Evolutionary conservation across 2,797 vertebrate genomes (phyloP).

Genomic region (Paramormyrops hopkinsi): DNA sequence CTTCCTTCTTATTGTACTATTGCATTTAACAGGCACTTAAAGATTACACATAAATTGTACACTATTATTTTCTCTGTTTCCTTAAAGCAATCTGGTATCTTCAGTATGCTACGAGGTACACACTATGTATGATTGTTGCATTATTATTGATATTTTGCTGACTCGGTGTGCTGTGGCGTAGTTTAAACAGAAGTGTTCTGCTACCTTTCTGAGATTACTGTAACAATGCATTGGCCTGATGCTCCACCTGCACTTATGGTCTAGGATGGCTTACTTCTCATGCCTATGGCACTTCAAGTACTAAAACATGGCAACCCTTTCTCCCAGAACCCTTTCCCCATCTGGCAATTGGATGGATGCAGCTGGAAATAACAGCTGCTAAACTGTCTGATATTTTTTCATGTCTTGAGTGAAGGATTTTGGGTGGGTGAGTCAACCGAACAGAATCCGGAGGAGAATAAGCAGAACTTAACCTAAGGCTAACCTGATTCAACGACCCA

Average conservation of each 20-base stretch:
- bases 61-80: background rate
- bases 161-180: background rate
- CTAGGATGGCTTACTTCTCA: background rate
- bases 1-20: background rate
- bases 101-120: background rate
- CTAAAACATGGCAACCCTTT: background rate
- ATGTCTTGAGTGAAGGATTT: too few relatives aligned
- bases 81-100: background rate
- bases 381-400: background rate
- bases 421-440: background rate
- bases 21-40: background rate
- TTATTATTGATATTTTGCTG: background rate
- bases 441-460: background rate
- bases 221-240: background rate
- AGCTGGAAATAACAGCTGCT: background rate
- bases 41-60: background rate
- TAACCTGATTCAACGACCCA: background rate
- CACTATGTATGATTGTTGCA: background rate
- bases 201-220: background rate
- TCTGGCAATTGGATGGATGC: background rate
- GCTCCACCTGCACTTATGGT: background rate
- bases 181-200: background rate
- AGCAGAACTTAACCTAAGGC: background rate
- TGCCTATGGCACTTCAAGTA: background rate
- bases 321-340: background rate